These are phyloP conservation scores for Elaphurus davidianus DNA, from an alignment of 2,113 vertebrate species.

Conservation along the genomic window DNA sequence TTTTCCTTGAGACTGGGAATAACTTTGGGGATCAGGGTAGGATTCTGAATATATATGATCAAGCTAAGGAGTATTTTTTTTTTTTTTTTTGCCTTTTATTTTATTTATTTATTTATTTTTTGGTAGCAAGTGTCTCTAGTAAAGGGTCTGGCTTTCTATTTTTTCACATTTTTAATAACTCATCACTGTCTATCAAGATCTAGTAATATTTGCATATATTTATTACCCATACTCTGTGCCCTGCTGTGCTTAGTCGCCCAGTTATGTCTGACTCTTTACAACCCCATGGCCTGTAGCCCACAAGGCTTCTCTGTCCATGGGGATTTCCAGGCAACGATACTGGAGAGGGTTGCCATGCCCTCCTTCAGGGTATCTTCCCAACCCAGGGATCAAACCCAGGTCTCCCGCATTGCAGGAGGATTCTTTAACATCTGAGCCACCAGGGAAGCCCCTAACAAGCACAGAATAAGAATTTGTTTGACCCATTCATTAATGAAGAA, in stretches of 20 bases:
- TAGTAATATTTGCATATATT: background rate
- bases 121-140: background rate
- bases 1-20: background rate
- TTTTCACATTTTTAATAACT: background rate
- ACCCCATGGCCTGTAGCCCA: background rate
- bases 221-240: background rate
- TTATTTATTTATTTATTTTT: background rate
- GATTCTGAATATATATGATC: background rate
- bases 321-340: background rate
- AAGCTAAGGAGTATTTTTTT: background rate
- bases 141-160: background rate
- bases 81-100: background rate
- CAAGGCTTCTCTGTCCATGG: background rate
- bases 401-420: background rate
- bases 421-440: background rate
- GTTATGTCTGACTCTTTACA: background rate
- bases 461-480: background rate
- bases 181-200: background rate
- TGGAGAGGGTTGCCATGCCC: background rate
- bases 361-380: background rate
- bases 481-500: background rate
- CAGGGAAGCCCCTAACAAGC: background rate
- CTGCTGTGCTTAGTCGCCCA: fast-evolving
- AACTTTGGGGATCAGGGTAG: background rate
- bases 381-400: background rate